These are phyloP conservation scores for Callosobruchus maculatus DNA, from an alignment of 2,888 invertebrate genomes.

Conservation along the genomic window DNA sequence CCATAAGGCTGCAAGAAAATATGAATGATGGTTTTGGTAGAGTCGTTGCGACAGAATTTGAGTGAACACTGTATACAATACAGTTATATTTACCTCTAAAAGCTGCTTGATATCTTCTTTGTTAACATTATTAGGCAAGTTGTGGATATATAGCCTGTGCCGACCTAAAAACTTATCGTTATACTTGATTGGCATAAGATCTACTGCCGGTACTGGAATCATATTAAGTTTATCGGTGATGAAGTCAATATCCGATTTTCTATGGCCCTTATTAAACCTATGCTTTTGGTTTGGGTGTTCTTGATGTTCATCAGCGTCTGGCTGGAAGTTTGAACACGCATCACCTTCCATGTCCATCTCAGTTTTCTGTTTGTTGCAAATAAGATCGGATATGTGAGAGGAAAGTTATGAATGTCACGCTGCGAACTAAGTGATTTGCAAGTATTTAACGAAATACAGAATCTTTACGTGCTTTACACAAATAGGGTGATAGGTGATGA, in stretches of 20 bases:
- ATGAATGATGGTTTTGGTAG: no score
- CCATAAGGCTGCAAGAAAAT: constrained; percentile 79
- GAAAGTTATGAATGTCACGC: no score
- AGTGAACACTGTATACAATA: no score
- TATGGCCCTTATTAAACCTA: background rate
- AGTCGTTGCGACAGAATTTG: no score
- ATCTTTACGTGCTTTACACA: no score
- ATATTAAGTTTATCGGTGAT: constrained; percentile 11
- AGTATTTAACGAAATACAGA: no score
- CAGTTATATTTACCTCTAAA: background rate
- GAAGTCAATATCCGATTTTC: constrained; percentile 10
- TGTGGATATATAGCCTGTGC: constrained; percentile 88
- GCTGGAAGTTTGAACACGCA: background rate
- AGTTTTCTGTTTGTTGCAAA: background rate
- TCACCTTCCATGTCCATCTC: background rate
- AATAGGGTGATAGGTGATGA: no score
- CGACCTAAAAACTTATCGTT: constrained; percentile 86
- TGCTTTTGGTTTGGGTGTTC: background rate
- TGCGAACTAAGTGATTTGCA: no score
- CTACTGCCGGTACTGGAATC: constrained; percentile 7
- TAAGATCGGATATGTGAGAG: background rate
- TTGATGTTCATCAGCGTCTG: background rate
- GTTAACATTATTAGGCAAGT: constrained; percentile 79
- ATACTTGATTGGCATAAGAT: constrained; percentile 7
- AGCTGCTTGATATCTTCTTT: constrained; percentile 79